Base-by-base conservation (phyloP, 2,113 vertebrate genomes). In the Rhea americana region DNA sequence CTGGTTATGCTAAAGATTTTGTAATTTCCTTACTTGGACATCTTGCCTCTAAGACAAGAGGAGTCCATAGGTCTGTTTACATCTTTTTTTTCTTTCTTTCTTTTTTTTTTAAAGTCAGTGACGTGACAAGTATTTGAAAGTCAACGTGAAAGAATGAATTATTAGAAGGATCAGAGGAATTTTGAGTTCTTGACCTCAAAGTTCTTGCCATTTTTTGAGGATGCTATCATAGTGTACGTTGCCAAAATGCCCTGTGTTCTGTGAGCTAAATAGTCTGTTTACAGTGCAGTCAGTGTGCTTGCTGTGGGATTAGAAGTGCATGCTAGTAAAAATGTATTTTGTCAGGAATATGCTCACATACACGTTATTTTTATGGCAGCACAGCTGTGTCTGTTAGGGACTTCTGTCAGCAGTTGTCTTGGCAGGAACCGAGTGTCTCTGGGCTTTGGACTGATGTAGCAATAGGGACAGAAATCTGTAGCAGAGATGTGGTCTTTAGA, bases 141-240 rank as follows among this genome's bases (percentile, higher is more conserved):
- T 55, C 73, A 59, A 43, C 65, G 86, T 93, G 76, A 93, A 90
- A 93, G 92, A n/a, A 41, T 19, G 63, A 83, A 75, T 92, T 68
- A 75, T 65, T 84, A 39, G 56, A 56, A 86, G 30, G 92, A 95
- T 93, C 93, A 95, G 94, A 96, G 81, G 91, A 43, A 61, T 89
- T 91, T 91, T 90, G 86, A 45, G 70, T 84, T 91, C 83, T 80
- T 89, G 95, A 84, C 80, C 66, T 73, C 14, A 32, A 48, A 63
- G 41, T 68, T 93, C 74, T 26, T 89, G 61, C 63, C 1, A 1
- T 0, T 68, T 89, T 78, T 63, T 18, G 65, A 89, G 76, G 65
- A 80, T 91, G 87, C 79, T 77, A 0, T 47, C 67, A 10, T 47
- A 30, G 0, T 3, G 13, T 67, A 37, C 68, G 3, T 2, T 78